Evolutionary conservation across 2,113 vertebrate species (phyloP).

Genomic region (Talpa occidentalis): DNA sequence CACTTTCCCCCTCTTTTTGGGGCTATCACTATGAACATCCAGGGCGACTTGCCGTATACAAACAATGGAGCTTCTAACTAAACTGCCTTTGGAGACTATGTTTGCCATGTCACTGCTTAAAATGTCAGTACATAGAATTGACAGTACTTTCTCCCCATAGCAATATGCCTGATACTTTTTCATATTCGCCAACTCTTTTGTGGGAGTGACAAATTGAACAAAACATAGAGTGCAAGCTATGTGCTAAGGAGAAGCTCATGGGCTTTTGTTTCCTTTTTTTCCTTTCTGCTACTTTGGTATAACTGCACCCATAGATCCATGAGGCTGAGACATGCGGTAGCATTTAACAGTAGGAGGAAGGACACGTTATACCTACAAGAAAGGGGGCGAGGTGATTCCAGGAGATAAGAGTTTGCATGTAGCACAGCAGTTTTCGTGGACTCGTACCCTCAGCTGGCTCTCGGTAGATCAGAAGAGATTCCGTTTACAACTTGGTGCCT

Average conservation of each 20-base stretch:
- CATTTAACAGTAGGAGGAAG: neutral
- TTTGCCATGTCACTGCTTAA: neutral
- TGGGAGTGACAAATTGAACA: neutral
- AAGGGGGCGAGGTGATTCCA: neutral
- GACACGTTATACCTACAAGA: neutral
- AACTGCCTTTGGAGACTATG: neutral
- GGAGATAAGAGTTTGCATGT: neutral
- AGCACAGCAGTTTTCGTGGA: neutral
- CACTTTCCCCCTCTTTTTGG: neutral
- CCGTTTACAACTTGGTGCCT: neutral
- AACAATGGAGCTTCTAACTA: neutral
- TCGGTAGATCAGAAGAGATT: neutral
- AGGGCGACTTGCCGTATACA: neutral
- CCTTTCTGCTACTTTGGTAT: neutral
- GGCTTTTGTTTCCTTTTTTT: slow-evolving; percentile 12
- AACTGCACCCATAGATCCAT: neutral
- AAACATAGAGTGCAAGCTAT: neutral
- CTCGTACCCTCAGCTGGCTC: neutral
- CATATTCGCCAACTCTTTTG: neutral
- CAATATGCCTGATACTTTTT: neutral
- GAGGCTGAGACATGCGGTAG: neutral
- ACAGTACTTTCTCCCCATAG: neutral
- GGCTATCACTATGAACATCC: neutral
- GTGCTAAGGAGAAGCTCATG: neutral
- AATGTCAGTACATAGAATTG: neutral